Percentiles rank a stretch among this genome's conserved stretches.
phyloP scores from a whole-genome alignment of 2,797 vertebrate species.

The Toxotes lorentzi region DNA sequence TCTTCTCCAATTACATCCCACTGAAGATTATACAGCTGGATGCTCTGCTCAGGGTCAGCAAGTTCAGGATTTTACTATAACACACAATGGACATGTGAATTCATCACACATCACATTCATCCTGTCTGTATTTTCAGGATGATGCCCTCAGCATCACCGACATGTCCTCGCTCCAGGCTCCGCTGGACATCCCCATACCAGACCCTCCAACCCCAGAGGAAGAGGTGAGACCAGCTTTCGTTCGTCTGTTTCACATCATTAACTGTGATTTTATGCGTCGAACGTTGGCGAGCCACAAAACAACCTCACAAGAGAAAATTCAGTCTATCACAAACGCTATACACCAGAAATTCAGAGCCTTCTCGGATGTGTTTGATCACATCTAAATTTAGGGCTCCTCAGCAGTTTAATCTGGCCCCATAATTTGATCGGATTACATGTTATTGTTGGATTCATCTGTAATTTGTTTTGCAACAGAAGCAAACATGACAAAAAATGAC shows the following conservation, averaged over 20 bases:
- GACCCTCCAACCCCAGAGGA: conserved; percentile 90
- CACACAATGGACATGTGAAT: neutral
- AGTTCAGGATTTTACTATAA: neutral
- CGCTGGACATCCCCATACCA: conserved; percentile 93
- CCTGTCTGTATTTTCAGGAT: conserved; percentile 75
- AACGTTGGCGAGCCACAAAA: neutral
- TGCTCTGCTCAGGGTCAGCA: conserved; percentile 85
- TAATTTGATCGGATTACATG: too few relatives aligned
- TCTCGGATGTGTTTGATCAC: too few relatives aligned
- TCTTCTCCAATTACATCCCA: conserved; percentile 87
- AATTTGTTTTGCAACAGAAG: neutral
- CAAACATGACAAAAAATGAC: neutral
- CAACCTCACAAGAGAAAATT: neutral
- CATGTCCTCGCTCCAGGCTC: conserved; percentile 83
- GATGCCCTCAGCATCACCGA: conserved; percentile 85
- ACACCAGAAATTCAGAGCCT: too few relatives aligned
- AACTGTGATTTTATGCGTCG: neutral
- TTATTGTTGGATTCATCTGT: neutral
- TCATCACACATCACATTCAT: neutral
- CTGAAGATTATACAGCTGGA: conserved; percentile 87
- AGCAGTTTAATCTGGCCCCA: too few relatives aligned
- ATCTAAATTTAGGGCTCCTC: too few relatives aligned
- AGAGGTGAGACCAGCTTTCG: conserved; percentile 80
- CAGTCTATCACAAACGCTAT: too few relatives aligned
- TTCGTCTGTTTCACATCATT: neutral